A percentile compares a stretch with the other conserved stretches of the same genome.
Conservation (phyloP, 2,888 invertebrate genomes). For the Protonemura montana region DNA sequence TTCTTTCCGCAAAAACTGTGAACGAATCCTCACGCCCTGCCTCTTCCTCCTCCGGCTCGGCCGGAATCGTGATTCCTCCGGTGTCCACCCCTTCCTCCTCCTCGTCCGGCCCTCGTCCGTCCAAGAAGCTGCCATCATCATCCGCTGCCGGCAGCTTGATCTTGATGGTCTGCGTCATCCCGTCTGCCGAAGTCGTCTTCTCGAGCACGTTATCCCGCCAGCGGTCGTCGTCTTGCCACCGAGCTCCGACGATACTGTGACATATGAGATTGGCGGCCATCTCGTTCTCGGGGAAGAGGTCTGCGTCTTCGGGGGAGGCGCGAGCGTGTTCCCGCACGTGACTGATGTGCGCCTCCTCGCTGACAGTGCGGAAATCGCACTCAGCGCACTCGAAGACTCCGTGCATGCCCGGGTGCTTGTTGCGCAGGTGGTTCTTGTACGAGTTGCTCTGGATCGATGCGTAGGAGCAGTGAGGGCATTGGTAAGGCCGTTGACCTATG, state of each 20-base stretch:
- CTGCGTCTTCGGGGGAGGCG: constrained; percentile 51
- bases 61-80: constrained; percentile 67
- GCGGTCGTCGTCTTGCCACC: constrained; percentile 53
- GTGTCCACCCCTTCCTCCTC: constrained; percentile 62
- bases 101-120: constrained; percentile 56
- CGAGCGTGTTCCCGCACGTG: constrained; percentile 65
- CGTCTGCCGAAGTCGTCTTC: constrained; percentile 58
- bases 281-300: constrained; percentile 58
- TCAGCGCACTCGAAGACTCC: constrained; percentile 63
- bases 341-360: constrained; percentile 62
- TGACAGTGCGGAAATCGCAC: constrained; percentile 68
- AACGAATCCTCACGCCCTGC: no score
- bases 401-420: constrained; percentile 63
- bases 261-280: constrained; percentile 59
- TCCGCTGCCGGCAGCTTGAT: constrained; percentile 52
- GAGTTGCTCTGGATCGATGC: constrained; percentile 74
- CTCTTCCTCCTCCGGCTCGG: constrained; percentile 55
- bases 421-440: constrained; percentile 68
- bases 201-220: constrained; percentile 58
- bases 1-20: no score
- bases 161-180: constrained; percentile 52
- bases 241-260: constrained; percentile 57
- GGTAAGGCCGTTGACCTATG: constrained; percentile 64
- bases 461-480: constrained; percentile 74
- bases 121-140: constrained; percentile 57